phyloP scores from a whole-genome alignment of 2,888 invertebrate genomes.

The Chymomyza caudatula region DNA sequence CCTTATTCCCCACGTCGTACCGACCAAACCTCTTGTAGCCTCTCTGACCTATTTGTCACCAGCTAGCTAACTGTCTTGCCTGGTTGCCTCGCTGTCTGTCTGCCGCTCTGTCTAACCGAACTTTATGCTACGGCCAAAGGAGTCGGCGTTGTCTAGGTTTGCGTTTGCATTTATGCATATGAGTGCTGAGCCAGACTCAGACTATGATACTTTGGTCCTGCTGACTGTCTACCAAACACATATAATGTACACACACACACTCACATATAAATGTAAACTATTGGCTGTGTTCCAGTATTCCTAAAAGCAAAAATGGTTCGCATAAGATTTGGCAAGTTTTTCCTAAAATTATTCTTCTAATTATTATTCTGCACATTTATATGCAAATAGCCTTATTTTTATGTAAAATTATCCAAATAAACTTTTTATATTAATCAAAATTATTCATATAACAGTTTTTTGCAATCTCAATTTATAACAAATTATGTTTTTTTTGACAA shows the following conservation, averaged over 20 bases:
- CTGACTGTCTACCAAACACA: slow-evolving; percentile 20
- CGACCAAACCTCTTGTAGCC: neutral
- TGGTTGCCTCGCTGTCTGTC: slow-evolving; percentile 7
- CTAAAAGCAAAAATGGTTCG: neutral
- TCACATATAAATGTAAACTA: neutral
- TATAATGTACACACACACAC: slow-evolving; percentile 12
- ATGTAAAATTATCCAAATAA: no score
- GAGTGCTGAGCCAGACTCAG: slow-evolving; percentile 22
- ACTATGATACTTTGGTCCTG: slow-evolving; percentile 16
- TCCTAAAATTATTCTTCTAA: no score
- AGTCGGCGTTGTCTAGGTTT: slow-evolving; percentile 28
- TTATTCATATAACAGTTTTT: no score
- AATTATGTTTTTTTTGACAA: no score
- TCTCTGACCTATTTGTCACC: slow-evolving; percentile 56
- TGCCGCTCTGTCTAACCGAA: no score
- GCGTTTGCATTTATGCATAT: slow-evolving; percentile 54
- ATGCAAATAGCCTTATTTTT: no score
- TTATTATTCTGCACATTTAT: no score
- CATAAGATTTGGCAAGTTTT: neutral
- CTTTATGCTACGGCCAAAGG: neutral
- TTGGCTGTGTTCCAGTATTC: neutral
- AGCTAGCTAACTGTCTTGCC: slow-evolving; percentile 20
- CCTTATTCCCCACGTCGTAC: neutral
- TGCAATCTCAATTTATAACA: no score
- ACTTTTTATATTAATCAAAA: no score